Conservation (phyloP, 2,797 vertebrate species). For the Alca torda region DNA sequence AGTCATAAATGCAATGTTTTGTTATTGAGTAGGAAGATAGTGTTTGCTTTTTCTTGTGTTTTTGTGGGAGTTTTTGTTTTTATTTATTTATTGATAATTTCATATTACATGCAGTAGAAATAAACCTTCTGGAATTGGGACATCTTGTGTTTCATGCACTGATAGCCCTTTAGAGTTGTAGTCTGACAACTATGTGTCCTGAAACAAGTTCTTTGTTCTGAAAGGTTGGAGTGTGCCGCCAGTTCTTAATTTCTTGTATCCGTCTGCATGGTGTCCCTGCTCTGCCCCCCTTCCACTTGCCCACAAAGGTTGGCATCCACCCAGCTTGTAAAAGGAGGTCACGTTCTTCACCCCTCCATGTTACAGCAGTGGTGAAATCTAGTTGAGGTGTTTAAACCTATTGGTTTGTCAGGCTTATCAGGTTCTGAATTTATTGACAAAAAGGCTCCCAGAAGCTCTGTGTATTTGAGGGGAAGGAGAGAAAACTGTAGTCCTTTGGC, state of each 20-base stretch:
- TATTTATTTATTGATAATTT: not conserved
- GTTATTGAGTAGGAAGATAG: not conserved
- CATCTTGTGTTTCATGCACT: not conserved
- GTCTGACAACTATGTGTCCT: not conserved
- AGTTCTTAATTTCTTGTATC: not conserved
- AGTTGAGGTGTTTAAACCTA: not conserved
- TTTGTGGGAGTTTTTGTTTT: fast-evolving
- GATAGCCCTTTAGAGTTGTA: not conserved
- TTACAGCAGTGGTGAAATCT: not conserved
- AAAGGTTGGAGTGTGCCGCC: not conserved
- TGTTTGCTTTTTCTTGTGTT: not conserved
- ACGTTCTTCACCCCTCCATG: not conserved
- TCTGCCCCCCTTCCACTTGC: not conserved
- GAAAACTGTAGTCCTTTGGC: not conserved
- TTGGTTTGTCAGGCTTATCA: not conserved
- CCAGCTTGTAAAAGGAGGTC: not conserved
- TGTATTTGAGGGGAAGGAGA: not conserved
- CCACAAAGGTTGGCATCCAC: not conserved
- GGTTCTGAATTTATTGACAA: not conserved
- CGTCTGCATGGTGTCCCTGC: not conserved
- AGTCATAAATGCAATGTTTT: not conserved
- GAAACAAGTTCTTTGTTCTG: not conserved
- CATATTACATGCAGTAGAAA: not conserved
- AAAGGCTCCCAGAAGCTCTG: not conserved
- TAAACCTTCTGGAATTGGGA: not conserved